Evolutionary conservation across 2,797 vertebrate genomes (phyloP), one percentile per base, ranked within the genome.

Genomic region (Chiloscyllium punctatum): DNA sequence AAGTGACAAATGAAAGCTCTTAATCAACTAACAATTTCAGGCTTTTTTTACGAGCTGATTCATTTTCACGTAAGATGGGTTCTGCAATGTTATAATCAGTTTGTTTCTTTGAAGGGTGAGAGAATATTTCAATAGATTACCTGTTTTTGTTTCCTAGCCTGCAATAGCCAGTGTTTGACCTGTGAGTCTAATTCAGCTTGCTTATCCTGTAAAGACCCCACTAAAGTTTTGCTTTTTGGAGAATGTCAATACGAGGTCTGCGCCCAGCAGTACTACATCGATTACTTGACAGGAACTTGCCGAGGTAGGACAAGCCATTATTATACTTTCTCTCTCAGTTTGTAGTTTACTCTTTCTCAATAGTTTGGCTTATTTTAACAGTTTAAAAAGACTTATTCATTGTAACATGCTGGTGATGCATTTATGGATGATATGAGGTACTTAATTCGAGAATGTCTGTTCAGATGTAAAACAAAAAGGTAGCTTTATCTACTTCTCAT

Each of bases 221-320:
- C 96, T 82, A 98, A 98, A 96, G 99, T 99, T 74, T 98, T 99
- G 96, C 97, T 99, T 95, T 99, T 99, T 1, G 99, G 98, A 23
- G 98, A 99, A 33, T 99, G 99, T 96, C 99, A 97, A 96, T 97
- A 98, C 0, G 98, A 99, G 96, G 98, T 96, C 97, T 99, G 99
- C 21, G 97, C 99, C 88, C 98, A 98, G 23, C 99, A 99, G 97
- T 98, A 99, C 96, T 99, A 99, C 96, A 98, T 99, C n/a, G 98
- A 99, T 96, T 96, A 98, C 92, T 97, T 97, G 51, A 98, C 97
- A 79, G 98, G 96, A 37, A 97, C 96, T 4, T 99, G 99, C 97
- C 98, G 96, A 98, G 99, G 99, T 99, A 97, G 97, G 94, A 37
- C 16, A 88, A 0, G 57, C 94, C 27, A 69, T 2, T 0, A 16